phyloP scores from a whole-genome alignment of 2,888 invertebrate species.

The Clunio marinus region DNA sequence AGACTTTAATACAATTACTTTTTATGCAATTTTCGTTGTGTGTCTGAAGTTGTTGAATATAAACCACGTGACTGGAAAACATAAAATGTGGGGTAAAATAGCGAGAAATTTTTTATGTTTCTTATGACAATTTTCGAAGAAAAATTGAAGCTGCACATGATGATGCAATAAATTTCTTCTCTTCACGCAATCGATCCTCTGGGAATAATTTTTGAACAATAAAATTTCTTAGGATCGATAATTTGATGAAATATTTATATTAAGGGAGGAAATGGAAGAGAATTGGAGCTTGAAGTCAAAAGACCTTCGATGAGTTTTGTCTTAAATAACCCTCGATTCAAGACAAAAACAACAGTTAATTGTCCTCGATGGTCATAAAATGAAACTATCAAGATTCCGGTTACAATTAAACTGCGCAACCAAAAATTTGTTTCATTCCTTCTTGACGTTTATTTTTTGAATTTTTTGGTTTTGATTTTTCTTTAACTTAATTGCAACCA shows the following conservation, averaged over 20 bases:
- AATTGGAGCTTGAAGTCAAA: too few species aligned
- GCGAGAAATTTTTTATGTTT: not conserved
- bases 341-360: not conserved
- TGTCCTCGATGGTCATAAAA: not conserved
- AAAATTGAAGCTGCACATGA: constrained; percentile 29
- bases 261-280: too few species aligned
- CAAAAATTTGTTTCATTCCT: constrained; percentile 1
- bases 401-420: constrained; percentile 12
- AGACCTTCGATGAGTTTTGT: not conserved
- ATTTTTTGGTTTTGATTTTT: too few species aligned
- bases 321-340: not conserved
- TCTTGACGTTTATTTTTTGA: not conserved
- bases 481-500: constrained; percentile 8
- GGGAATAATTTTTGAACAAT: constrained; percentile 26
- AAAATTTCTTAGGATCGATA: not conserved
- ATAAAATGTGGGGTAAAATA: constrained; percentile 16
- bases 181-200: constrained; percentile 17
- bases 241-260: too few species aligned
- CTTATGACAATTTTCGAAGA: not conserved
- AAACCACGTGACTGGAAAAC: constrained; percentile 33
- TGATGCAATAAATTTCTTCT: constrained; percentile 25
- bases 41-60: constrained; percentile 17
- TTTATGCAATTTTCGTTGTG: constrained; percentile 14
- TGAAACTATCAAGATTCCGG: constrained; percentile 18
- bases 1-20: constrained; percentile 1